Evolutionary conservation across 2,888 invertebrate species (phyloP).

Genomic region (Orthosia gothica): DNA sequence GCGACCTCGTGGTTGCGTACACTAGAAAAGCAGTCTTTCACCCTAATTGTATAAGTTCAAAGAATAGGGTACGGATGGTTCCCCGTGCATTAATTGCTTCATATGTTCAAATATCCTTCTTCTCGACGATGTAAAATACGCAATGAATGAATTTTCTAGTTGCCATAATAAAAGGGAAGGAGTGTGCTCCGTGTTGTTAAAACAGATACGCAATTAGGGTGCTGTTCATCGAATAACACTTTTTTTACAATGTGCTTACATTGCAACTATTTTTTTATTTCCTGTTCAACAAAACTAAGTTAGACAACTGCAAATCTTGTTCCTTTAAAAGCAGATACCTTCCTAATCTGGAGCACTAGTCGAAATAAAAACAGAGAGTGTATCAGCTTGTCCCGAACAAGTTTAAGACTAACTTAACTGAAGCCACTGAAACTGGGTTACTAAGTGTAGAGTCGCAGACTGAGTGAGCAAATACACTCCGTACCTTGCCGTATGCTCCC

Average conservation of each 20-base stretch:
- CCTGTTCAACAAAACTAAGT: neutral
- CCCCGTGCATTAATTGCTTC: no score
- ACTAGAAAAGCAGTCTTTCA: no score
- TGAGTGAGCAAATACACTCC: slow-evolving; percentile 41
- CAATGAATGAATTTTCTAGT: no score
- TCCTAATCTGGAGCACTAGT: slow-evolving; percentile 30
- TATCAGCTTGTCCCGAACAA: slow-evolving; percentile 50
- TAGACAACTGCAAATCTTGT: slow-evolving; percentile 3
- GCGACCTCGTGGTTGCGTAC: no score
- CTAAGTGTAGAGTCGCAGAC: slow-evolving; percentile 45
- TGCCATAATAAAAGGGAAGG: no score
- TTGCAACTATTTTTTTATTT: no score
- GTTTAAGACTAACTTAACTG: slow-evolving; percentile 48
- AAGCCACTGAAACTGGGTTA: slow-evolving; percentile 59
- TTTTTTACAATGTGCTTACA: slow-evolving; percentile 7
- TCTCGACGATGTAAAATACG: no score
- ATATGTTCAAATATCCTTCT: no score
- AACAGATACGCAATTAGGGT: no score
- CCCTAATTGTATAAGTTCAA: no score
- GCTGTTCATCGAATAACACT: neutral
- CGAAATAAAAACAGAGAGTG: slow-evolving; percentile 46
- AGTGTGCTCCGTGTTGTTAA: no score
- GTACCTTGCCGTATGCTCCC: slow-evolving; percentile 9
- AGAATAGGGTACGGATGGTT: no score
- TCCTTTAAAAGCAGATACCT: slow-evolving; percentile 21